phyloP scores from a whole-genome alignment of 2,797 vertebrate genomes.

The Melanotaenia maccullochi region DNA sequence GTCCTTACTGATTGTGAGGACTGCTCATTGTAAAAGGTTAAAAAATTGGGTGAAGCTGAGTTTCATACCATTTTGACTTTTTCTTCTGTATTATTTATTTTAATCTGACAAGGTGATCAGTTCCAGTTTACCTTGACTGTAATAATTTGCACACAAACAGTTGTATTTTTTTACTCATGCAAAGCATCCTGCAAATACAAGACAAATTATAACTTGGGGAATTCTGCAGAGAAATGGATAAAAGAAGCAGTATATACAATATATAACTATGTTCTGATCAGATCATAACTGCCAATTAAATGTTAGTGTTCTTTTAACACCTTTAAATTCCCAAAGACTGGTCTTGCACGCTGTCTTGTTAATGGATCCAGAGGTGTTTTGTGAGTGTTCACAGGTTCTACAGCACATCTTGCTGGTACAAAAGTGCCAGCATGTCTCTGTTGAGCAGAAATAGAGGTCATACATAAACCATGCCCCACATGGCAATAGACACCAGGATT shows the following conservation, averaged over 20 bases:
- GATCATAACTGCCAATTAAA: background rate
- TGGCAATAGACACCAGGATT: conserved; percentile 24
- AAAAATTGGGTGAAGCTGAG: conserved; percentile 16
- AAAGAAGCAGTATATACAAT: too few relatives aligned
- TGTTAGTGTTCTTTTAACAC: background rate
- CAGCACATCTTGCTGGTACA: conserved; percentile 13
- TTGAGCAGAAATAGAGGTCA: conserved; percentile 45
- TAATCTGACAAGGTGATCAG: background rate
- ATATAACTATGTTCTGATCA: background rate
- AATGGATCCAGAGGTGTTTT: background rate
- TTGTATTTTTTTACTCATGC: background rate
- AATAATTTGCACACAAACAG: background rate
- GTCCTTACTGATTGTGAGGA: background rate
- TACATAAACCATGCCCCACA: conserved; percentile 45
- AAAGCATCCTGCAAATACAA: background rate
- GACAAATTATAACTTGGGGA: background rate
- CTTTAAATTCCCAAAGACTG: background rate
- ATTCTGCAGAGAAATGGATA: too few relatives aligned
- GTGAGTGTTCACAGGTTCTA: conserved; percentile 18
- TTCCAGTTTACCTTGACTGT: background rate
- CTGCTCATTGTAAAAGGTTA: background rate
- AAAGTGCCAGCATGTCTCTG: conserved; percentile 10
- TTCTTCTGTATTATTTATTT: background rate
- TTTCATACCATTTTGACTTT: background rate
- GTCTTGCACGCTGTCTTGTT: background rate